Evolutionary conservation across 1,140 invertebrate genomes (phyloP).

Genomic region (Halesus radiatus): DNA sequence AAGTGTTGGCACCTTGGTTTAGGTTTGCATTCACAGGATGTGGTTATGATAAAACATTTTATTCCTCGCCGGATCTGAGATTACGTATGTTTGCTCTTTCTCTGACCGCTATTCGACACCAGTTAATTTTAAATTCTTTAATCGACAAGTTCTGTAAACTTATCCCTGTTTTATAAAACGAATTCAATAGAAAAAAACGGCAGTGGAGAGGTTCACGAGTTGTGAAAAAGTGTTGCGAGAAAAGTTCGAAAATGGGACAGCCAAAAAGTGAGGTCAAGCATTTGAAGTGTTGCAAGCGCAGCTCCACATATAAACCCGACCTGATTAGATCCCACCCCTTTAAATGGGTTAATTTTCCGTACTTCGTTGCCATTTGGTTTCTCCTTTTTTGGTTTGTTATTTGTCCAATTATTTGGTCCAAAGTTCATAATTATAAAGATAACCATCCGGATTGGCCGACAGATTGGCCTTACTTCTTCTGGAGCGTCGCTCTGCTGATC

Average conservation of each 20-base stretch:
- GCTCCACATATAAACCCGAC: constrained; percentile 38
- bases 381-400: constrained; percentile 52
- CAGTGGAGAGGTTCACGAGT: neutral
- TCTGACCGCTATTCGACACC: neutral
- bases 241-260: constrained; percentile 13
- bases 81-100: neutral
- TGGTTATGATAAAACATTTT: constrained; percentile 23
- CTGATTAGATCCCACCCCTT: constrained; percentile 46
- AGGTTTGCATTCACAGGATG: constrained; percentile 4
- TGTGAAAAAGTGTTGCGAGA: constrained; percentile 3
- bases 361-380: constrained; percentile 50
- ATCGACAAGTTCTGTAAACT: no score
- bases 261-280: constrained; percentile 15
- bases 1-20: constrained; percentile 10
- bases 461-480: constrained; percentile 47
- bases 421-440: constrained; percentile 8
- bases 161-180: no score
- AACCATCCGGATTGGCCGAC: neutral
- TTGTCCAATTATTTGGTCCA: constrained; percentile 48
- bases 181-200: no score
- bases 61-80: constrained; percentile 5
- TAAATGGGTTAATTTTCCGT: constrained; percentile 52
- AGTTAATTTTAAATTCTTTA: neutral
- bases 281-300: constrained; percentile 29
- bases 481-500: constrained; percentile 42